These are phyloP conservation scores for Amia ocellicauda DNA, from an alignment of 2,113 vertebrate species.

Conservation along the genomic window DNA sequence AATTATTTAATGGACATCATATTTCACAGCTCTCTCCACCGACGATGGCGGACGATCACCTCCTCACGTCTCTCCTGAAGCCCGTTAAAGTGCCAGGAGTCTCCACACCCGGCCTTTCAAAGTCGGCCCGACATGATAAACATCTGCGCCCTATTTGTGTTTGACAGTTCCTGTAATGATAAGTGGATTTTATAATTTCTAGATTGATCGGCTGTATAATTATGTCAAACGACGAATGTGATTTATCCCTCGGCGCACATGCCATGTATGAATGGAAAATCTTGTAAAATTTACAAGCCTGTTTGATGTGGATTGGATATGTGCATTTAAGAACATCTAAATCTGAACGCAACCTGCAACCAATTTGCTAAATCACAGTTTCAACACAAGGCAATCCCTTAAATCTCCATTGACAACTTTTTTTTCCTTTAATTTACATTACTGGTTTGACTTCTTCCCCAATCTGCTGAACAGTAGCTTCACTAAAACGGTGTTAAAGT, in stretches of 20 bases:
- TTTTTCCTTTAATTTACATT: too few species aligned
- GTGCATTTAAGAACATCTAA: conserved; percentile 35
- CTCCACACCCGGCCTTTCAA: background rate
- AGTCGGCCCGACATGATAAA: too few species aligned
- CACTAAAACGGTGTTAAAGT: too few species aligned
- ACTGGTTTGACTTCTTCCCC: too few species aligned
- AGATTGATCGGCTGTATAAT: conserved; percentile 31
- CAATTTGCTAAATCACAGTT: conserved; percentile 26
- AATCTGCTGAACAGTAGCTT: too few species aligned
- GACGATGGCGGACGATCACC: too few species aligned
- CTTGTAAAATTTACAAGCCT: conserved; percentile 49
- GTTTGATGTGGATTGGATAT: conserved; percentile 46
- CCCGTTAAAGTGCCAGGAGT: background rate
- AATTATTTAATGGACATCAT: too few species aligned
- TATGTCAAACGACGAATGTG: conserved; percentile 59
- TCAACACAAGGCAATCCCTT: conserved; percentile 17
- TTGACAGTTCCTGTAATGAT: too few species aligned
- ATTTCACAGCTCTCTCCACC: too few species aligned
- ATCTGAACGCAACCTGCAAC: conserved; percentile 36
- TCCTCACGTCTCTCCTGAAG: background rate
- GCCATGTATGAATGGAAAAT: conserved; percentile 67
- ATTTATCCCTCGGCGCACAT: conserved; percentile 56
- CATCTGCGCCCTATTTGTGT: too few species aligned
- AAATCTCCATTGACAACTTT: conserved; percentile 15
- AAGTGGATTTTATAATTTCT: too few species aligned